These are phyloP conservation scores for Nephrotoma appendiculata DNA, from an alignment of 2,888 invertebrate species.

Conservation along the genomic window DNA sequence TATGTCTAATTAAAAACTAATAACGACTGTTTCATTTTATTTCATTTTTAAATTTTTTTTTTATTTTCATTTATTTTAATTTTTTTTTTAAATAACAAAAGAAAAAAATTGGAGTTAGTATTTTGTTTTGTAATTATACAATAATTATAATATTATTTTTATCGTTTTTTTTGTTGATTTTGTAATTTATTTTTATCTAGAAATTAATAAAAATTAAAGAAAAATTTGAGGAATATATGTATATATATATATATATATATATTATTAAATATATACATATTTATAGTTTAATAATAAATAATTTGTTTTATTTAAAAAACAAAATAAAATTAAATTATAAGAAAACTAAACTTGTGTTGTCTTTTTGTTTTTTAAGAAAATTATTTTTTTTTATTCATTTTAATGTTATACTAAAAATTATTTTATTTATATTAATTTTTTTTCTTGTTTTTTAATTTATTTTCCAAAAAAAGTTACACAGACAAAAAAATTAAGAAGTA, in stretches of 20 bases:
- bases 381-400: constrained; percentile 11
- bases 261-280: neutral
- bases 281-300: constrained; percentile 17
- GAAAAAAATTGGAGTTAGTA: neutral
- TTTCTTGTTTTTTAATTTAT: neutral
- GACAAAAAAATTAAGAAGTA: constrained; percentile 13
- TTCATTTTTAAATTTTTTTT: neutral
- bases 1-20: neutral
- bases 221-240: neutral
- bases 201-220: neutral
- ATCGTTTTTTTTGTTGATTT: neutral
- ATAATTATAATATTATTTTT: neutral
- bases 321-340: constrained; percentile 33
- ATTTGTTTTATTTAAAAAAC: constrained; percentile 47
- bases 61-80: neutral
- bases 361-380: constrained; percentile 43
- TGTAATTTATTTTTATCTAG: neutral
- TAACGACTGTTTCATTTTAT: neutral
- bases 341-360: constrained; percentile 57
- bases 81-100: neutral
- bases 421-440: neutral
- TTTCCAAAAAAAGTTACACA: constrained; percentile 6
- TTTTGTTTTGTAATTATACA: neutral
- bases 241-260: neutral
- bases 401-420: neutral